These are phyloP conservation scores for Catocala nupta DNA, from an alignment of 2,888 invertebrate species.

Conservation along the genomic window DNA sequence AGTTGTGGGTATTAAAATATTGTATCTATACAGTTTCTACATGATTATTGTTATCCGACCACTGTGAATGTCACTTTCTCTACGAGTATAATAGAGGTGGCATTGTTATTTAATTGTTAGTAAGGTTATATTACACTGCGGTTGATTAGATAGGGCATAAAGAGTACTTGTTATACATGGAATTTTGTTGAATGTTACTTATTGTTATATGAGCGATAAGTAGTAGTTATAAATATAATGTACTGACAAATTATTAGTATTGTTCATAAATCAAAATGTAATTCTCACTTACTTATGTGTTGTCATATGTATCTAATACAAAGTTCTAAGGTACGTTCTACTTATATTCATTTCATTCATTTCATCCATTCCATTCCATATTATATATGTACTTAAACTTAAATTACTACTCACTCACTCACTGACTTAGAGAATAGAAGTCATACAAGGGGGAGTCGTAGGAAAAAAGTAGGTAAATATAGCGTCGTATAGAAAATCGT, in stretches of 20 bases:
- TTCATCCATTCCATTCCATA: too few relatives aligned
- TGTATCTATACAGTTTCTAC: slow-evolving; percentile 6
- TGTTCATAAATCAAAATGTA: background rate
- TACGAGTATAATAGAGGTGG: slow-evolving; percentile 23
- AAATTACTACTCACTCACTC: too few relatives aligned
- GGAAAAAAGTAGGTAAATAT: too few relatives aligned
- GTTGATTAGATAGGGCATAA: slow-evolving; percentile 47
- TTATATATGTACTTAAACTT: too few relatives aligned
- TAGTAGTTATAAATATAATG: background rate
- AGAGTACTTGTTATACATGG: slow-evolving; percentile 31
- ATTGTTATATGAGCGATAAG: slow-evolving; percentile 17
- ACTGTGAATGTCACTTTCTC: slow-evolving; percentile 26
- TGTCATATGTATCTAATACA: too few relatives aligned
- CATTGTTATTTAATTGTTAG: slow-evolving; percentile 41
- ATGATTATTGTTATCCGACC: slow-evolving; percentile 22
- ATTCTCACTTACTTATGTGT: too few relatives aligned
- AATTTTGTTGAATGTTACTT: slow-evolving; percentile 42
- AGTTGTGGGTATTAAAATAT: background rate
- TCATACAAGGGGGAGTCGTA: too few relatives aligned
- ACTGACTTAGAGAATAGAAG: too few relatives aligned
- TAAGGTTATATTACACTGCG: slow-evolving; percentile 26
- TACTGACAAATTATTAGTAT: too few relatives aligned
- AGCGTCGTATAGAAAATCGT: too few relatives aligned
- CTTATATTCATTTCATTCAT: too few relatives aligned
- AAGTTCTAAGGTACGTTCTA: too few relatives aligned